Evolutionary conservation across 2,797 vertebrate genomes (phyloP).

Genomic region (Mus caroli): DNA sequence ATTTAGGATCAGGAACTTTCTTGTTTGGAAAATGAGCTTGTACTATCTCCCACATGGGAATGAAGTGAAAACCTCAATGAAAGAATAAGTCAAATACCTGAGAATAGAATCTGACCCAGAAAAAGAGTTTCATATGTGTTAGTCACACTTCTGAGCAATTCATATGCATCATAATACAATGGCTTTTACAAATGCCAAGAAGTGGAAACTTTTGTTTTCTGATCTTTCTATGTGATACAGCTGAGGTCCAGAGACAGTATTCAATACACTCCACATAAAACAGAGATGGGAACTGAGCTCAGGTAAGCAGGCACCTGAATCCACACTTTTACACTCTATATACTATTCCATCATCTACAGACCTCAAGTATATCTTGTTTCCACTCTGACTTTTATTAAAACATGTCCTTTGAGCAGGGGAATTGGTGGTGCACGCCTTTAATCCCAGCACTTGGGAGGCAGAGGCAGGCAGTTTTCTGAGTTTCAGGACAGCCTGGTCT

Average conservation of each 20-base stretch:
- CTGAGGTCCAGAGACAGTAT: not conserved
- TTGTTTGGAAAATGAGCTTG: not conserved
- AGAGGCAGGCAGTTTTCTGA: too few relatives aligned
- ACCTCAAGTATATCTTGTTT: not conserved
- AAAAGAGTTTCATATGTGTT: not conserved
- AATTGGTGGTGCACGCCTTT: too few relatives aligned
- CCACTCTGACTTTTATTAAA: not conserved
- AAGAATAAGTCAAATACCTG: not conserved
- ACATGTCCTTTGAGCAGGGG: not conserved
- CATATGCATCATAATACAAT: not conserved
- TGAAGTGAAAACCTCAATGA: not conserved
- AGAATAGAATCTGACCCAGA: not conserved
- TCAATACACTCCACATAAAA: not conserved
- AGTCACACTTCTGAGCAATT: not conserved
- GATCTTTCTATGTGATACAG: not conserved
- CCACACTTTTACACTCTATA: not conserved
- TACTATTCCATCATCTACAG: fast-evolving
- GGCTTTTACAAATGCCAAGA: not conserved
- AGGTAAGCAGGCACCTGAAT: not conserved
- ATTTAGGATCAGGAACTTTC: not conserved
- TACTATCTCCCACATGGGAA: not conserved
- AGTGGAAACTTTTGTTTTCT: not conserved
- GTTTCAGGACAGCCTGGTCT: too few relatives aligned
- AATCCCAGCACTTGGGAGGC: too few relatives aligned
- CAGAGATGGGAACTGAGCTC: not conserved